Base-by-base conservation (phyloP, 2,888 invertebrate species). In the Nycteola revayana region DNA sequence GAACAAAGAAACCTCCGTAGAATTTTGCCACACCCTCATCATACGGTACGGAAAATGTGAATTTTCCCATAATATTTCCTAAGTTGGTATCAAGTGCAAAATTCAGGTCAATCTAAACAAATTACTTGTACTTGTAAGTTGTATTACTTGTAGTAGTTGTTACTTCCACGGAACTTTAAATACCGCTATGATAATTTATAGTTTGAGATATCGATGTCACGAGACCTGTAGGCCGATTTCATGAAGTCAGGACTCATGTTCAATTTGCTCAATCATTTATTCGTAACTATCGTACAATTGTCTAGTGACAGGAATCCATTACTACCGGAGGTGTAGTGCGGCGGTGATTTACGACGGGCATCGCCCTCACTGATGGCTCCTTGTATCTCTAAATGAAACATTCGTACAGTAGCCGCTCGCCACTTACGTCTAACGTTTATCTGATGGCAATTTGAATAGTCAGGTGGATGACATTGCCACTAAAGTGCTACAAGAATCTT, bases 41-140 rank as follows among this genome's bases (percentile, higher is more conserved):
- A 66, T 70, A 62, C 60, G 60, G 58, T 56, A 60, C 66, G 58
- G 61, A 63, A 72, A 76, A 79, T 84, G 83, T 81, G 76, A 81
- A 80, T 79, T 72, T 61, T 49, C 68, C 53, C 62, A 53, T 65
- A 61, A 66, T 58, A 68, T n/a, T n/a, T n/a, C n/a, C n/a, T n/a
- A n/a, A n/a, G n/a, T n/a, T n/a, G n/a, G n/a, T n/a, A n/a, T n/a
- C n/a, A n/a, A n/a, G n/a, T n/a, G n/a, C n/a, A n/a, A n/a, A n/a
- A n/a, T n/a, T n/a, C n/a, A n/a, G n/a, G n/a, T n/a, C n/a, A n/a
- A n/a, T n/a, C n/a, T n/a, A n/a, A n/a, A n/a, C n/a, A n/a, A n/a
- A n/a, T n/a, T n/a, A n/a, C n/a, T n/a, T n/a, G n/a, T n/a, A n/a
- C n/a, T n/a, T n/a, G n/a, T n/a, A n/a, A n/a, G n/a, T n/a, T n/a